Evolutionary conservation across 1,140 invertebrate genomes (phyloP).

Genomic region (Cydia splendana): DNA sequence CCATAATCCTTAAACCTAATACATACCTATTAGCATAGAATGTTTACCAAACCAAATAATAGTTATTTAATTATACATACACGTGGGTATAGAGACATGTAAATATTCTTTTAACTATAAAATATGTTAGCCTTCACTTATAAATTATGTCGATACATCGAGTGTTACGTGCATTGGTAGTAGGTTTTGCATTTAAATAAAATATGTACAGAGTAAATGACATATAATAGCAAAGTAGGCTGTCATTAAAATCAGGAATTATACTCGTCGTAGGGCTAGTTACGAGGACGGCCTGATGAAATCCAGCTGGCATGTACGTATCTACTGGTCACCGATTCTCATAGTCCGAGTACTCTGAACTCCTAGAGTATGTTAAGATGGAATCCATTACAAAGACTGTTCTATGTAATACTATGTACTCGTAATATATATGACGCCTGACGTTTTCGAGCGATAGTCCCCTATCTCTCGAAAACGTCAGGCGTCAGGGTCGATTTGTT

Average conservation of each 20-base stretch:
- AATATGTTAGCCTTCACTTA: background rate
- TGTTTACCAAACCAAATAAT: background rate
- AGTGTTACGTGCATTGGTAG: background rate
- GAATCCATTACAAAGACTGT: too few species aligned
- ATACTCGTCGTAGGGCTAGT: background rate
- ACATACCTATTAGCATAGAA: too few species aligned
- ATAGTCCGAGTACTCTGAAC: too few species aligned
- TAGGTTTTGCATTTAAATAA: background rate
- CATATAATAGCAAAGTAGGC: background rate
- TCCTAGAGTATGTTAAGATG: too few species aligned
- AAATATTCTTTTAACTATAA: background rate
- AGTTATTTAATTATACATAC: background rate
- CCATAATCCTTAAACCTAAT: too few species aligned
- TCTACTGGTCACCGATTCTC: background rate
- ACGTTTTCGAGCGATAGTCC: too few species aligned
- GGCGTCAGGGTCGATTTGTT: too few species aligned
- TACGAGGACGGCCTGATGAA: background rate
- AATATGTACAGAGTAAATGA: background rate
- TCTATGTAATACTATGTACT: too few species aligned
- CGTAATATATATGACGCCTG: too few species aligned
- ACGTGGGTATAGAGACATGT: conserved; percentile 4
- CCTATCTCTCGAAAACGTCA: too few species aligned
- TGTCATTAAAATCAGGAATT: background rate
- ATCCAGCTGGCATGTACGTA: background rate
- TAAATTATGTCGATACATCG: background rate